Evolutionary conservation across 2,797 vertebrate genomes (phyloP).

Genomic region (Adelosebastes latens): DNA sequence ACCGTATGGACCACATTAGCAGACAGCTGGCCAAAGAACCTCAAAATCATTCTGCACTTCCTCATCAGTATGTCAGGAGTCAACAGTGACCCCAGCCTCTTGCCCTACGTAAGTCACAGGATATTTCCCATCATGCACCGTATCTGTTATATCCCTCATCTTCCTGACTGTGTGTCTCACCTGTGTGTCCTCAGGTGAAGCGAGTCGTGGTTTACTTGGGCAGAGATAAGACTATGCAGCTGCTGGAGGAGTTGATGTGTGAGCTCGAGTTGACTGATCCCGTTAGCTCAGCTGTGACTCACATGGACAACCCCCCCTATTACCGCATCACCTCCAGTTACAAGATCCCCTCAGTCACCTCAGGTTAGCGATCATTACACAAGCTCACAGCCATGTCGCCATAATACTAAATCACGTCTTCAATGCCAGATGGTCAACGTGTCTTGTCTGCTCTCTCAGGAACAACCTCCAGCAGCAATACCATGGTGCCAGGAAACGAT

Average conservation of each 20-base stretch:
- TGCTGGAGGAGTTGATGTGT: slow-evolving; percentile 95
- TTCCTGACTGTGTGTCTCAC: background rate
- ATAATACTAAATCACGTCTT: background rate
- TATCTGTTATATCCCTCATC: background rate
- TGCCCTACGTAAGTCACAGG: slow-evolving; percentile 93
- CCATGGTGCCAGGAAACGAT: slow-evolving; percentile 95
- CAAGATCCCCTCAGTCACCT: slow-evolving; percentile 97
- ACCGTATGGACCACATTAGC: slow-evolving; percentile 98
- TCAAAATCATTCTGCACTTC: slow-evolving; percentile 99
- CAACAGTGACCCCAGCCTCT: slow-evolving; percentile 96
- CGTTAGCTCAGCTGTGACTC: slow-evolving; percentile 94
- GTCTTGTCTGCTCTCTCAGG: slow-evolving; percentile 77
- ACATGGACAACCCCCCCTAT: slow-evolving; percentile 99
- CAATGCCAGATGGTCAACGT: background rate
- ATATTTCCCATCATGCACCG: background rate
- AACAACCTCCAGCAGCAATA: slow-evolving; percentile 99
- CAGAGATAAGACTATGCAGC: slow-evolving; percentile 99
- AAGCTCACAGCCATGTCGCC: background rate
- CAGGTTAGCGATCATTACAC: slow-evolving; percentile 84
- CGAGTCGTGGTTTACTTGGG: slow-evolving; percentile 98
- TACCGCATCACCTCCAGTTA: slow-evolving; percentile 97
- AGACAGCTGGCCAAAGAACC: slow-evolving; percentile 99
- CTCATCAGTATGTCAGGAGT: slow-evolving; percentile 98
- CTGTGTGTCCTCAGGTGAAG: slow-evolving; percentile 87
- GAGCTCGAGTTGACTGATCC: slow-evolving; percentile 96